A percentile compares a stretch with the other conserved stretches of the same genome.
phyloP scores from a whole-genome alignment of 2,797 vertebrate species.

The Mallotus villosus region DNA sequence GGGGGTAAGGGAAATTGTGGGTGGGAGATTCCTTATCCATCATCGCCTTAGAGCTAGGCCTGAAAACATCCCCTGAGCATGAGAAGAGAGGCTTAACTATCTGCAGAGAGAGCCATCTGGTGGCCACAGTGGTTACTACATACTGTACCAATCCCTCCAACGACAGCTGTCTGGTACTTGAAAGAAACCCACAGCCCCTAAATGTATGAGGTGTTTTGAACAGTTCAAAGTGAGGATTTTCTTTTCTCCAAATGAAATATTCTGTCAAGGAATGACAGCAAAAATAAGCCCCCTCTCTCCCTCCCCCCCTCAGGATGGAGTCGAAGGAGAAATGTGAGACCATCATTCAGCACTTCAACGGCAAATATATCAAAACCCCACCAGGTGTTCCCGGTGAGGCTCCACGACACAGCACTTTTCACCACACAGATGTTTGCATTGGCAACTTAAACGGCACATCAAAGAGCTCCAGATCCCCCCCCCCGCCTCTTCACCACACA shows the following conservation, averaged over 20 bases:
- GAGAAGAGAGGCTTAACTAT: neutral
- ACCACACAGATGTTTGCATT: neutral
- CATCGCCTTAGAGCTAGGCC: too few relatives aligned
- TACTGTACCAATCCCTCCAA: neutral
- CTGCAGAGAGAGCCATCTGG: neutral
- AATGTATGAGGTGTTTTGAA: too few relatives aligned
- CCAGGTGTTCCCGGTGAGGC: slow-evolving; percentile 87
- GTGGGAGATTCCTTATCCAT: too few relatives aligned
- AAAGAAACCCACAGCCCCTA: too few relatives aligned
- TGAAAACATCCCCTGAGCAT: neutral
- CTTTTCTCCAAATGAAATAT: neutral
- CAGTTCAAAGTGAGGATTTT: too few relatives aligned
- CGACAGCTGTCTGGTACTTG: too few relatives aligned
- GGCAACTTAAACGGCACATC: neutral
- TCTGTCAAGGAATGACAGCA: too few relatives aligned
- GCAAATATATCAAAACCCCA: slow-evolving; percentile 93
- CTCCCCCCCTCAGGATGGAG: slow-evolving; percentile 82
- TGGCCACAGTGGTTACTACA: neutral
- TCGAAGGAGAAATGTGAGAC: slow-evolving; percentile 97
- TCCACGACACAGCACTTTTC: neutral
- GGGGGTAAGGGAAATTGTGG: too few relatives aligned
- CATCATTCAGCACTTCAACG: slow-evolving; percentile 95
- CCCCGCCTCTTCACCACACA: neutral
- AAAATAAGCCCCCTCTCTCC: too few relatives aligned
- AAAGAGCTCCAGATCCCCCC: neutral